phyloP scores from a whole-genome alignment of 2,888 invertebrate species.

The Xestia ashworthii region DNA sequence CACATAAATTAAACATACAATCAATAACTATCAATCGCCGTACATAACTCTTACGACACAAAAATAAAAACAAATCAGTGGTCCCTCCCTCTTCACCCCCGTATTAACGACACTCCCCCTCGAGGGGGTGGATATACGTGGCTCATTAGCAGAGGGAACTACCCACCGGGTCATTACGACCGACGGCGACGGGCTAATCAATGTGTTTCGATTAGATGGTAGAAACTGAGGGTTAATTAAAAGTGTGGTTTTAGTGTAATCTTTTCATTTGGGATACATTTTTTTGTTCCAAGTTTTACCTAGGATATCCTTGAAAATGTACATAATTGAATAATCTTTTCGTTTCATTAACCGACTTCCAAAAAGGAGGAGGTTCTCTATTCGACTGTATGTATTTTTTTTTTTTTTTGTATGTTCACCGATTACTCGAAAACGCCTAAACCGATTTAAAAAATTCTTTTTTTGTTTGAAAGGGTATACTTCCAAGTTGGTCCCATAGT shows the following conservation, averaged over 20 bases:
- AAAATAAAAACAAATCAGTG: slow-evolving; percentile 68
- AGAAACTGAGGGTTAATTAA: slow-evolving; percentile 75
- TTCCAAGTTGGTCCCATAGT: no score
- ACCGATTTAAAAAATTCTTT: no score
- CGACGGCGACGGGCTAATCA: slow-evolving; percentile 74
- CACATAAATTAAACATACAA: slow-evolving; percentile 22
- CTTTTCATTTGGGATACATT: slow-evolving; percentile 23
- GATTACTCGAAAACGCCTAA: no score
- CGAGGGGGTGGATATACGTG: slow-evolving; percentile 67
- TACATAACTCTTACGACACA: slow-evolving; percentile 50
- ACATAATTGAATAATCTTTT: no score
- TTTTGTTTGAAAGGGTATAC: no score
- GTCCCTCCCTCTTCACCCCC: slow-evolving; percentile 59
- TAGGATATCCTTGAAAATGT: no score
- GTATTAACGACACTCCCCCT: slow-evolving; percentile 72
- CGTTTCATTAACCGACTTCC: no score
- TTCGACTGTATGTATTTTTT: no score
- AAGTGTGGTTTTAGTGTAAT: slow-evolving; percentile 55
- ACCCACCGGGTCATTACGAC: slow-evolving; percentile 75
- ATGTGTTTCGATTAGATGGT: slow-evolving; percentile 84
- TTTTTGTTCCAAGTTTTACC: neutral
- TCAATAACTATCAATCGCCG: slow-evolving; percentile 40
- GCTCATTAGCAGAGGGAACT: slow-evolving; percentile 77
- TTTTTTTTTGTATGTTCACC: no score
- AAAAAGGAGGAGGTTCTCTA: no score